These are phyloP conservation scores for Chaetodon trifasciatus DNA, from an alignment of 2,797 vertebrate species.

Conservation along the genomic window DNA sequence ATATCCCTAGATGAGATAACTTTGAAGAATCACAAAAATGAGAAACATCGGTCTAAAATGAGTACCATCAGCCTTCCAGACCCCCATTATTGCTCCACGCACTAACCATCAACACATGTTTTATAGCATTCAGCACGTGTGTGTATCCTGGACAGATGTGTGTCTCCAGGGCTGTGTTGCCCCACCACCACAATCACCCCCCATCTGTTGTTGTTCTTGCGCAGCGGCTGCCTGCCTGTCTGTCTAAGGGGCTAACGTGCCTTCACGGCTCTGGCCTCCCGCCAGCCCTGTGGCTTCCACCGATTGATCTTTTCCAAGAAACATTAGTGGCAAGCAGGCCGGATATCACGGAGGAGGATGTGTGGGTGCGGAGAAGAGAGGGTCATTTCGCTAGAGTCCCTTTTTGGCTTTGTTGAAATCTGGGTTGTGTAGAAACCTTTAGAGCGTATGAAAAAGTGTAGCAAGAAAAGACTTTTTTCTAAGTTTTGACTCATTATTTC, in stretches of 20 bases:
- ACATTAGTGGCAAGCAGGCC: constrained; percentile 44
- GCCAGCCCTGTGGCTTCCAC: constrained; percentile 56
- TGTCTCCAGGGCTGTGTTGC: constrained; percentile 16
- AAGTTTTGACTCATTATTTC: neutral
- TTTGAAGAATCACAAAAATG: neutral
- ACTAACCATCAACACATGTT: constrained; percentile 40
- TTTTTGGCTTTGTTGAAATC: constrained; percentile 10
- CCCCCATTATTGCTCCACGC: neutral
- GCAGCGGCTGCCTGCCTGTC: constrained; percentile 46
- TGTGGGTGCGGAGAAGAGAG: neutral
- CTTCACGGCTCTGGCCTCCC: constrained; percentile 41
- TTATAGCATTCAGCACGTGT: constrained; percentile 19
- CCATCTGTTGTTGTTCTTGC: constrained; percentile 61
- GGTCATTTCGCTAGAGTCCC: constrained; percentile 28
- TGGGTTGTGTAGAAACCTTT: constrained; percentile 8
- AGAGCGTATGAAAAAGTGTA: neutral
- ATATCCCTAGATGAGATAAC: neutral
- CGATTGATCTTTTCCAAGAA: constrained; percentile 74
- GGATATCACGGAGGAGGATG: constrained; percentile 47
- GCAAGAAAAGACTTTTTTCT: neutral
- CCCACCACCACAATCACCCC: constrained; percentile 1
- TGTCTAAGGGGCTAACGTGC: constrained; percentile 32
- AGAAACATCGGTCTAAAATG: neutral
- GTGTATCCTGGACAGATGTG: constrained; percentile 34
- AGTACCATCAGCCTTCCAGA: neutral